Conservation (phyloP, 1,140 invertebrate species). For the Drosophila truncata region DNA sequence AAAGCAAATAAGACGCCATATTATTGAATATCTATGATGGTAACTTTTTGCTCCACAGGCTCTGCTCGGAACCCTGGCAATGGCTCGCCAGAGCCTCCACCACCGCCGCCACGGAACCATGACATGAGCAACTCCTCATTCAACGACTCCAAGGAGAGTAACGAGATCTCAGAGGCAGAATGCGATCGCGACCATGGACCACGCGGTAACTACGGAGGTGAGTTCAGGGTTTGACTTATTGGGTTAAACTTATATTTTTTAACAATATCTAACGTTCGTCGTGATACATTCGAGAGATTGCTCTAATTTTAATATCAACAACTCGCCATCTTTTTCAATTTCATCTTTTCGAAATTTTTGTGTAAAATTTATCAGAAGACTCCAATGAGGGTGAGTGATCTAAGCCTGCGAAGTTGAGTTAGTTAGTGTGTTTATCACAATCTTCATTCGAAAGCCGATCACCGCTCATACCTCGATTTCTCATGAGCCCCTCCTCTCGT, state of each 20-base stretch:
- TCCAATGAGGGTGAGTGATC: slow-evolving; percentile 85
- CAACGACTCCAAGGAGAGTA: slow-evolving; percentile 96
- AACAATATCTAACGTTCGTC: slow-evolving; percentile 22
- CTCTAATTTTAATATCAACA: slow-evolving; percentile 47
- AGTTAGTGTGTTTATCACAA: slow-evolving; percentile 38
- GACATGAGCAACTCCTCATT: slow-evolving; percentile 91
- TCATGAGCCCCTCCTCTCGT: slow-evolving; percentile 19
- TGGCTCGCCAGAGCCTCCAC: slow-evolving; percentile 92
- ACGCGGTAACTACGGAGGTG: slow-evolving; percentile 90
- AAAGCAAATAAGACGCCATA: slow-evolving; percentile 15
- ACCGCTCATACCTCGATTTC: slow-evolving; percentile 42
- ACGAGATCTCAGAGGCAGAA: slow-evolving; percentile 96
- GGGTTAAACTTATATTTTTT: too few species aligned
- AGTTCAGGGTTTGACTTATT: slow-evolving; percentile 82
- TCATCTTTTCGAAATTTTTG: slow-evolving; percentile 58
- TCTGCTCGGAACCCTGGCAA: slow-evolving; percentile 90
- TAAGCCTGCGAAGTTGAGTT: slow-evolving; percentile 45
- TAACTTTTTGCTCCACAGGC: too few species aligned
- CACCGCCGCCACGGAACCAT: slow-evolving; percentile 91
- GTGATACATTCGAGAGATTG: slow-evolving; percentile 42
- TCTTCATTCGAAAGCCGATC: slow-evolving; percentile 35
- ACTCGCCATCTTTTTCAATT: slow-evolving; percentile 63
- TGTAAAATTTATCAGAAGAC: slow-evolving; percentile 77
- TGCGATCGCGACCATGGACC: slow-evolving; percentile 93
- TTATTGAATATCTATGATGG: neutral